Conservation (phyloP, 2,797 vertebrate species). For the Rachycentron canadum region DNA sequence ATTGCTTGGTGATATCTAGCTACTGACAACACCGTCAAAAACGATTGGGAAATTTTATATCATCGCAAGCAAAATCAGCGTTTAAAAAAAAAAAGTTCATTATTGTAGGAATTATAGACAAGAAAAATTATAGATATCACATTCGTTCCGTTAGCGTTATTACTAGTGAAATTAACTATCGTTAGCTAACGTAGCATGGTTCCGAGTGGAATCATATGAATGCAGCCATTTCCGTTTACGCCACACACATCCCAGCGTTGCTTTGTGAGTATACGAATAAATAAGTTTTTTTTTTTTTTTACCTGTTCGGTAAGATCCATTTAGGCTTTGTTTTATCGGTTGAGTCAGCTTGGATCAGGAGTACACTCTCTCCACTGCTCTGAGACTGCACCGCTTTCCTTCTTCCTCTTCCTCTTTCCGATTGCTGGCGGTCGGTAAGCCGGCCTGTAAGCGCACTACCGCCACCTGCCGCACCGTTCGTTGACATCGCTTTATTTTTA, state of each 20-base stretch:
- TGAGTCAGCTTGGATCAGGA: neutral
- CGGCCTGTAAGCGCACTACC: accelerated
- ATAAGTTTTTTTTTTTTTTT: no score
- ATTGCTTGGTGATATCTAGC: slow-evolving; percentile 2
- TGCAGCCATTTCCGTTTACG: neutral
- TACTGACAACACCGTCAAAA: neutral
- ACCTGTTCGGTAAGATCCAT: slow-evolving; percentile 80
- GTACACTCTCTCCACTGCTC: no score
- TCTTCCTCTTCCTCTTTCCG: slow-evolving; percentile 1
- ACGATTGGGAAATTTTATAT: accelerated
- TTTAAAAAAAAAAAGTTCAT: neutral
- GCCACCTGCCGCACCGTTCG: slow-evolving; percentile 24
- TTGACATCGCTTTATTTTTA: neutral
- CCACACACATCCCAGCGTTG: accelerated
- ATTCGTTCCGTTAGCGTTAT: neutral
- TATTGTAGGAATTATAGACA: neutral
- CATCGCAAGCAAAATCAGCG: accelerated
- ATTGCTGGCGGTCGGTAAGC: no score
- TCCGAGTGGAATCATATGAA: neutral
- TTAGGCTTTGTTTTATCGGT: neutral
- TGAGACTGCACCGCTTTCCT: neutral
- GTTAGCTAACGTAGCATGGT: slow-evolving; percentile 7
- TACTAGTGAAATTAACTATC: neutral
- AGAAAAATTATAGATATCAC: neutral
- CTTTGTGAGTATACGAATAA: accelerated